Percentiles rank a stretch among this genome's conserved stretches.
These are phyloP conservation scores for Hemiprocne comata DNA, from an alignment of 2,113 vertebrate genomes.

Conservation along the genomic window DNA sequence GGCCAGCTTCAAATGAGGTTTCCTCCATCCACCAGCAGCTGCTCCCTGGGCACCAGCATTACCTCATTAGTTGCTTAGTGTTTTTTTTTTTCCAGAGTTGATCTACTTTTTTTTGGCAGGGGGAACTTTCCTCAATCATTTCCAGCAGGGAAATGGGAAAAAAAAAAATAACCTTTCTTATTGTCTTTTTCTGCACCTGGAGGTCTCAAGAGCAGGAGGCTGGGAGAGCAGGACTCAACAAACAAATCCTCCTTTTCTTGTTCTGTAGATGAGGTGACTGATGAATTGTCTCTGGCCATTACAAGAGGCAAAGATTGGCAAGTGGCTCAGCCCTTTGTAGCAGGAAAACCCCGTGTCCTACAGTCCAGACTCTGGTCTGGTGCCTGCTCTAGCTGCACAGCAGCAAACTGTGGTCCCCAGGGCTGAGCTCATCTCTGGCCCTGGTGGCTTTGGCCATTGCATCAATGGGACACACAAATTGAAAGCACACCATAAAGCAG, in stretches of 20 bases:
- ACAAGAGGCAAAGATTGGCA: background rate
- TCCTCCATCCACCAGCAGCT: background rate
- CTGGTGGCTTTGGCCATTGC: background rate
- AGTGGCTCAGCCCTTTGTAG: background rate
- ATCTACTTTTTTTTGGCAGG: background rate
- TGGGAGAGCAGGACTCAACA: background rate
- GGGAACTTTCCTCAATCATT: background rate
- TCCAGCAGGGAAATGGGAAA: background rate
- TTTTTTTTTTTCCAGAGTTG: background rate
- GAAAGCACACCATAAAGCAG: fast-evolving
- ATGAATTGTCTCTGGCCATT: background rate
- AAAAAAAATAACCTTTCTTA: background rate
- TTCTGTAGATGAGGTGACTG: background rate
- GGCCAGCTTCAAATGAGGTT: background rate
- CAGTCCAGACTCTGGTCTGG: background rate
- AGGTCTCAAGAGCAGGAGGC: background rate
- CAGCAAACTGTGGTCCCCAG: fast-evolving
- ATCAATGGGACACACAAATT: fast-evolving
- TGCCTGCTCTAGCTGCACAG: background rate
- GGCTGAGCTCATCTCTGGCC: background rate
- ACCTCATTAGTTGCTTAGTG: background rate
- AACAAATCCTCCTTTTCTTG: background rate
- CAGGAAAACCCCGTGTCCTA: background rate
- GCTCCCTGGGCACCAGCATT: background rate
- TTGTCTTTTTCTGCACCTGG: slow-evolving; percentile 32